A percentile compares a stretch with the other conserved stretches of the same genome.
Conservation (phyloP, 2,797 vertebrate species). For the Natrix natrix region DNA sequence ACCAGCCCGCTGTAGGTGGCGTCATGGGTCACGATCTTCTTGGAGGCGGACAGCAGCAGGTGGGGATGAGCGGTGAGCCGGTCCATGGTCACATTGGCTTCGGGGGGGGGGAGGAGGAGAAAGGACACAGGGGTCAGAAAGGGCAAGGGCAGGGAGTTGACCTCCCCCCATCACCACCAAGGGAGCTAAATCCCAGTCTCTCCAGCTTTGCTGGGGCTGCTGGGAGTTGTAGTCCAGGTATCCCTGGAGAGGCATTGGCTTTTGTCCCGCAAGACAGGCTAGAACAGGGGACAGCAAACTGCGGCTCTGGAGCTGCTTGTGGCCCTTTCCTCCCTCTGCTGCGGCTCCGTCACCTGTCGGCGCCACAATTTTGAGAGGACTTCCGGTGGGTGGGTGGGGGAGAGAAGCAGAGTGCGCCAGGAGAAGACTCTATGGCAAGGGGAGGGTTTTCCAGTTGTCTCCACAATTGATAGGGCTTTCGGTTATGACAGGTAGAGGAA, state of each 20-base stretch:
- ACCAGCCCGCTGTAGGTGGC: too few relatives aligned
- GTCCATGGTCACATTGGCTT: neutral
- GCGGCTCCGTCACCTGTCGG: too few relatives aligned
- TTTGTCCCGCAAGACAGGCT: neutral
- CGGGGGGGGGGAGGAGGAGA: neutral
- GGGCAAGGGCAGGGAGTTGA: neutral
- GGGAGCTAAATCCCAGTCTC: neutral
- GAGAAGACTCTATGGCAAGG: too few relatives aligned
- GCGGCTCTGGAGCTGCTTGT: too few relatives aligned
- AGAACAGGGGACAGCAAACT: too few relatives aligned
- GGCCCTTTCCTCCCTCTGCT: too few relatives aligned
- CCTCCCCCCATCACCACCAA: neutral
- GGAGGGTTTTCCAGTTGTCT: too few relatives aligned
- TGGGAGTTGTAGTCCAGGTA: neutral
- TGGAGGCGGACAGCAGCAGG: neutral
- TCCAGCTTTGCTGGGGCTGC: neutral
- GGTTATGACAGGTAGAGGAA: too few relatives aligned
- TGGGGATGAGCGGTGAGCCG: neutral
- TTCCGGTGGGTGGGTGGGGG: too few relatives aligned
- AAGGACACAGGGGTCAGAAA: neutral
- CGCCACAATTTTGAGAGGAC: too few relatives aligned
- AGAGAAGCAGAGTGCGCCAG: too few relatives aligned
- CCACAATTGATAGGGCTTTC: too few relatives aligned
- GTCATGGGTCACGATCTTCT: neutral
- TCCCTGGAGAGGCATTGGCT: neutral